Base-by-base conservation (phyloP, 2,797 vertebrate genomes). In the Cyprinodon diabolis region DNA sequence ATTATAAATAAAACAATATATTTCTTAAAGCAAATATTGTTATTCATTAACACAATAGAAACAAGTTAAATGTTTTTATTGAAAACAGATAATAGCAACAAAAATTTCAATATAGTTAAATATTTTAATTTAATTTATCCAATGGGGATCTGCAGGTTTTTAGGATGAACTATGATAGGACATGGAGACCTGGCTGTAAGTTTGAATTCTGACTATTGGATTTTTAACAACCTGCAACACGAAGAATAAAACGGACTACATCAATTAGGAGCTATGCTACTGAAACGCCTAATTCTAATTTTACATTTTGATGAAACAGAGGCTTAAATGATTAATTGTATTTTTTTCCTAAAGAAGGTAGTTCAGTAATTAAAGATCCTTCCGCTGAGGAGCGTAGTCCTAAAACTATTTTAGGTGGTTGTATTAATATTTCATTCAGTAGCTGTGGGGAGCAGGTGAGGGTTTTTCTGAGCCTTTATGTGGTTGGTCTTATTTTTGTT, bases 371-470 rank as follows among this genome's bases (percentile, higher is more conserved):
- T 87, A 83, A 86, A 84, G 80, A 81, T 79, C 74, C 81, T 81
- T 89, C 82, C 78, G 72, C 84, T 35, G 57, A 48, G 68, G 49
- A 81, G 70, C 67, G 73, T 84, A 84, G 82, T 75, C 49, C 58
- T 25, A 30, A 12, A 60, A 77, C 86, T 83, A 84, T 87, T 88
- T 84, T 80, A 80, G 74, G 75, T 48, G 7, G 6, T 55, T 35
- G 70, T 68, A 86, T 91, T 80, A 83, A 90, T 86, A 89, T 88
- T 90, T 86, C 87, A 83, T 80, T 82, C 15, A 56, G 48, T 11
- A 47, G 23, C 57, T 68, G 71, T 70, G 40, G 75, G 80, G 35
- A 52, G 79, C 69, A 76, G 80, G 63, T 83, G 72, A 69, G 45
- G n/a, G 81, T 51, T 78, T 74, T 80, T 4, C 40, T 40, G 21